Base-by-base conservation (phyloP, 2,888 invertebrate genomes). In the Patella caerulea region DNA sequence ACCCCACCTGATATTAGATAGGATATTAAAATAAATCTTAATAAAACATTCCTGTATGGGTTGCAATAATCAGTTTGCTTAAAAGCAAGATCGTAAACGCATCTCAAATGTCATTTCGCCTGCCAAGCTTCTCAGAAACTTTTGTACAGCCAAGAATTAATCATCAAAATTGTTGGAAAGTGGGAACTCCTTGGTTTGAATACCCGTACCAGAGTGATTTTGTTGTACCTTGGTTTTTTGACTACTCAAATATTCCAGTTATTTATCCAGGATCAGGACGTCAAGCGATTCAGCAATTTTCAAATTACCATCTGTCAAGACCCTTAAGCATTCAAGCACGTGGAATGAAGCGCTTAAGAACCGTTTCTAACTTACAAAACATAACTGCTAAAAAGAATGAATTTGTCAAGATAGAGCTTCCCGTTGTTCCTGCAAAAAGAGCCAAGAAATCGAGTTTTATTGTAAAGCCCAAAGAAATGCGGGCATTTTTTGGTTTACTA, bases 381-480 rank as follows among this genome's bases (percentile, higher is more conserved):
- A 19, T 65, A 19, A 24, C 65, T 2, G 19, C 65, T 24, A 65
- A 15, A 12, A 45, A 45, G 45, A 19, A 65, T 65, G 65, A 19
- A 14, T 19, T 65, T 14, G 14, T 12, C 11, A 65, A 65, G 65
- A 14, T 65, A 11, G 65, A 53, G 53, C 24, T 54, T 17, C 73
- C 55, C 14, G 73, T 15, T 53, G 59, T 65, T 3, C 73, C 76
- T 69, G 76, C 72, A 29, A 78, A 78, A 59, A 78, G 74, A 73
- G 70, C 73, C 24, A 75, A 73, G 24, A 74, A 73, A 17, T 79
- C 80, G 5, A 79, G 83, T 69, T 86, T 87, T 79, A 79, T 87
- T 70, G 87, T 88, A 3, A 84, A 83, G 78, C 83, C 85, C 71
- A 88, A 86, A 77, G 90, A 90, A 82, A 89, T 89, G 88, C 84